phyloP scores from a whole-genome alignment of 2,797 vertebrate species.

The Hozukius guyotensis region DNA sequence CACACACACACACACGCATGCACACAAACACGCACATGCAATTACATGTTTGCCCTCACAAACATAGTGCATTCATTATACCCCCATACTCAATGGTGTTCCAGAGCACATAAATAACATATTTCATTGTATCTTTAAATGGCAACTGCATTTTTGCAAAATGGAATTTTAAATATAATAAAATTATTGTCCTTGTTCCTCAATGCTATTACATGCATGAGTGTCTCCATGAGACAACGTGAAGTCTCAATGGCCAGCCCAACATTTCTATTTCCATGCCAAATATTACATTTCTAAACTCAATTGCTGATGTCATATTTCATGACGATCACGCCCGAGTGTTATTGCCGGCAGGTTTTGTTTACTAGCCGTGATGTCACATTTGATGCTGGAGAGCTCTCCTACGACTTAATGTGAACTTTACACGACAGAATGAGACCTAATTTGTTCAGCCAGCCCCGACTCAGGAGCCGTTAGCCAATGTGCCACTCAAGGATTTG shows the following conservation, averaged over 20 bases:
- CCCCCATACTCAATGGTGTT: neutral
- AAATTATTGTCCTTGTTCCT: neutral
- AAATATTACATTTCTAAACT: slow-evolving; percentile 78
- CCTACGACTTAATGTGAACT: slow-evolving; percentile 79
- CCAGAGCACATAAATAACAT: neutral
- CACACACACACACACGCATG: neutral
- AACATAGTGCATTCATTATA: slow-evolving; percentile 6
- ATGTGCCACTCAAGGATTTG: slow-evolving; percentile 74
- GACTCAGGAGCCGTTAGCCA: slow-evolving; percentile 74
- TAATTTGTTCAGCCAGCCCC: slow-evolving; percentile 80
- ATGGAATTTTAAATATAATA: neutral
- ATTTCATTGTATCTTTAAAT: slow-evolving; percentile 3
- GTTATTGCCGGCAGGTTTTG: slow-evolving; percentile 76
- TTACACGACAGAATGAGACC: slow-evolving; percentile 80
- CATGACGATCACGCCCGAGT: slow-evolving; percentile 75
- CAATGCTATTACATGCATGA: neutral
- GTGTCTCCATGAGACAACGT: neutral
- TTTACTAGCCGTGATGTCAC: slow-evolving; percentile 81
- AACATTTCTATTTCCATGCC: slow-evolving; percentile 49
- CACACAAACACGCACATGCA: slow-evolving; percentile 2
- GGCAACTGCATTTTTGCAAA: neutral
- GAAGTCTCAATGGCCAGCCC: slow-evolving; percentile 41
- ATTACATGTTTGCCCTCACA: slow-evolving; percentile 17
- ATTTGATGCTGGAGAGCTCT: slow-evolving; percentile 75
- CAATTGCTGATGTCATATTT: slow-evolving; percentile 80